These are phyloP conservation scores for Todus mexicanus DNA, from an alignment of 2,797 vertebrate genomes.

Conservation along the genomic window DNA sequence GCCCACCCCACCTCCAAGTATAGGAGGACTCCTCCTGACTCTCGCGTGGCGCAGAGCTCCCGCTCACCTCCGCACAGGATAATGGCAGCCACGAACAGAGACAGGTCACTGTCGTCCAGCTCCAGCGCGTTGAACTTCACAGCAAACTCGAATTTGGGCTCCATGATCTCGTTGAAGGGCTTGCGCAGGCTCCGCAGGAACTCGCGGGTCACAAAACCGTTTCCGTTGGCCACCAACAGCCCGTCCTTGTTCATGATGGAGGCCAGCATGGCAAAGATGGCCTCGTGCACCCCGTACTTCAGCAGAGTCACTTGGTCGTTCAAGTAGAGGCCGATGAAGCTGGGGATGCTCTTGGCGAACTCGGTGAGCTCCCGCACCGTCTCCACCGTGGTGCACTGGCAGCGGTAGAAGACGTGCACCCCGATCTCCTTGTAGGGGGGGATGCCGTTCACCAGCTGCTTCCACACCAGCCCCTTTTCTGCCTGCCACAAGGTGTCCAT, in stretches of 20 bases:
- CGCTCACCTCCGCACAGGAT: slow-evolving; percentile 95
- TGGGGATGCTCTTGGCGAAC: slow-evolving; percentile 99
- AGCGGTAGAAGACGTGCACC: slow-evolving; percentile 97
- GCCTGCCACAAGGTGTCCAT: slow-evolving; percentile 97
- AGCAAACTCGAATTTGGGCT: slow-evolving; percentile 98
- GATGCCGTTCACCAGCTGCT: slow-evolving; percentile 88
- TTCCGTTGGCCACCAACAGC: slow-evolving; percentile 92
- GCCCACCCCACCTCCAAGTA: background rate
- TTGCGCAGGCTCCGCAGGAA: slow-evolving; percentile 95
- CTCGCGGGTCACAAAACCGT: slow-evolving; percentile 95
- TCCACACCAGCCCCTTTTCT: slow-evolving; percentile 95
- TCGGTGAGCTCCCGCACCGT: slow-evolving; percentile 96
- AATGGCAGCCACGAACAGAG: slow-evolving; percentile 96
- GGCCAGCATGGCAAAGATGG: slow-evolving; percentile 98
- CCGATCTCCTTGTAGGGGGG: slow-evolving; percentile 96
- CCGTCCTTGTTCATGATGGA: slow-evolving; percentile 99
- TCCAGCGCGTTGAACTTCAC: slow-evolving; percentile 98
- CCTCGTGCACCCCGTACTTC: slow-evolving; percentile 96
- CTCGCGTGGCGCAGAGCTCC: rapidly evolving
- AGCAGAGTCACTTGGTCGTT: slow-evolving; percentile 98
- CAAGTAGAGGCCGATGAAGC: slow-evolving; percentile 91
- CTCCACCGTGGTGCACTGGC: slow-evolving; percentile 97
- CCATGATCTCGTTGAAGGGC: slow-evolving; percentile 96
- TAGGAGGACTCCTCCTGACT: background rate
- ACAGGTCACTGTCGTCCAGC: slow-evolving; percentile 96